These are phyloP conservation scores for Leptobrachium leishanense DNA, from an alignment of 2,113 vertebrate species.

Conservation along the genomic window DNA sequence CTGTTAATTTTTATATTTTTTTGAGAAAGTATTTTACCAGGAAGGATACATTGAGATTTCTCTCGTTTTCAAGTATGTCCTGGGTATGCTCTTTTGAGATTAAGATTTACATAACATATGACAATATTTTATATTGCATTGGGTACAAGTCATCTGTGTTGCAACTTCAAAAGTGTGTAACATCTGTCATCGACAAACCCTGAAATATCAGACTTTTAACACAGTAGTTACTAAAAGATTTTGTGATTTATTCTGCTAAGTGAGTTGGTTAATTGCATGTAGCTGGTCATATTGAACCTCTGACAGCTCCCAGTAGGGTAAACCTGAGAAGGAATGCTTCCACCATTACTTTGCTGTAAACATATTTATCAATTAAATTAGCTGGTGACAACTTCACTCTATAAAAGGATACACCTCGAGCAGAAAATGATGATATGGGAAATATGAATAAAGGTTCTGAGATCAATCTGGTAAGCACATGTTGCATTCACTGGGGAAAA, in stretches of 20 bases:
- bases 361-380: not conserved
- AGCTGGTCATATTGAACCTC: not conserved
- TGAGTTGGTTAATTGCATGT: not conserved
- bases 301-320: not conserved
- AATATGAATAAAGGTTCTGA: constrained; percentile 13
- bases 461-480: constrained; percentile 77
- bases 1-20: too few relatives aligned
- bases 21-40: too few relatives aligned
- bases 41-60: too few relatives aligned
- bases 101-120: too few relatives aligned
- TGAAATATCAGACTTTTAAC: too few relatives aligned
- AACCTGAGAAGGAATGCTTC: not conserved
- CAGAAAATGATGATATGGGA: not conserved
- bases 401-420: too few relatives aligned
- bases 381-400: not conserved
- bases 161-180: too few relatives aligned
- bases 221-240: not conserved
- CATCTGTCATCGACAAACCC: too few relatives aligned
- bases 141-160: too few relatives aligned
- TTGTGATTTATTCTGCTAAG: not conserved
- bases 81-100: too few relatives aligned
- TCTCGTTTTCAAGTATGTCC: too few relatives aligned
- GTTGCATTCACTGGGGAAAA: constrained; percentile 75
- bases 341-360: not conserved
- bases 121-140: too few relatives aligned